Evolutionary conservation across 2,113 vertebrate genomes (phyloP), one percentile per base, ranked within the genome.

Genomic region (Muscicapa adusta): DNA sequence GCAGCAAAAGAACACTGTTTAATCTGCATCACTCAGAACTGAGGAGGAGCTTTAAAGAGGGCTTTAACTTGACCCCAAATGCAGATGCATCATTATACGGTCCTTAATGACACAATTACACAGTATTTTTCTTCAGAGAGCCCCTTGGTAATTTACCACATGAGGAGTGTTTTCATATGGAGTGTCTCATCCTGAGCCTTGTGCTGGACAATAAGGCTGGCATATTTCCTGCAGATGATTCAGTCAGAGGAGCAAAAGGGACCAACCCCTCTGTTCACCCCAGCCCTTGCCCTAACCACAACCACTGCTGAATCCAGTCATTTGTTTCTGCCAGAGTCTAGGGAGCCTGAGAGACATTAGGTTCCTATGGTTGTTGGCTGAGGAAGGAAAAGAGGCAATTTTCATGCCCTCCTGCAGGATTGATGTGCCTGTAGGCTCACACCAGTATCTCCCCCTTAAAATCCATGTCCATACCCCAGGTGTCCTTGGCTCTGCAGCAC

Each of bases 51-150:
- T 76, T 31, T 53, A 70, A 53, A 1, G 1, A 84, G 26, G 34
- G 12, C 48, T 89, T 96, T 79, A 70, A 76, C 62, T 79, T 88
- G 72, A 82, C 58, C 56, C 5, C 47, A 62, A 72, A 75, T 57
- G 25, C 48, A 68, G 9, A 78, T 40, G 24, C n/a, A 89, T 42
- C 34, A 72, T 75, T 79, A 43, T 45, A 72, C 9, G 84, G 18
- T 40, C 50, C 62, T 93, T 91, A 91, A 82, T 53, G 33, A 86
- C 47, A 81, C 17, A 40, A 72, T 75, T 61, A 61, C 29, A 79
- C 16, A 29, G 6, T 48, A 18, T 51, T 93, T 93, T 76, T 66
- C 72, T 89, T 84, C 50, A 34, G 56, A 77, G 56, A 79, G 61
- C 8, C 8, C 18, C 17, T 34, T 18, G 33, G 67, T 80, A 51